Percentiles rank a stretch among this genome's conserved stretches.
These are phyloP conservation scores for Typhlichthys eigenmanni DNA, from an alignment of 2,797 vertebrate species.

Conservation along the genomic window DNA sequence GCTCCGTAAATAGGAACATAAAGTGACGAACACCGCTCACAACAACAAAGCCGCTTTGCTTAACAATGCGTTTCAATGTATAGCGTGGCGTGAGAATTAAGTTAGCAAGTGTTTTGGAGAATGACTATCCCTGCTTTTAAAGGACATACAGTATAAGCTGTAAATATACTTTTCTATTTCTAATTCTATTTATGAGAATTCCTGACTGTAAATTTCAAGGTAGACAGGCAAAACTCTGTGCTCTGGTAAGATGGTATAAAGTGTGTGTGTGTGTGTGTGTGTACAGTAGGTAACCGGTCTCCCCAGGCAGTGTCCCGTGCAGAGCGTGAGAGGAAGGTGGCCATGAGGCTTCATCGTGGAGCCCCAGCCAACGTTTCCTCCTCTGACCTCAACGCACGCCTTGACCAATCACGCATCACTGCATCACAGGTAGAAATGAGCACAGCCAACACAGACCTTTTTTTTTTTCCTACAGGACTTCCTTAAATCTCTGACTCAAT, in stretches of 20 bases:
- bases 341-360: slow-evolving; percentile 94
- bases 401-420: slow-evolving; percentile 93
- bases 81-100: no score
- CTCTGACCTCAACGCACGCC: slow-evolving; percentile 91
- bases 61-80: no score
- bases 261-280: not conserved
- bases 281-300: slow-evolving; percentile 86
- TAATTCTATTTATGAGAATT: not conserved
- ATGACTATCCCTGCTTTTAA: no score
- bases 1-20: no score
- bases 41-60: no score
- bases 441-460: not conserved
- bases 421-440: slow-evolving; percentile 85
- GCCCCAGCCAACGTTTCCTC: slow-evolving; percentile 94
- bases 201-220: not conserved
- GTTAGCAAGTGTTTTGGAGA: no score
- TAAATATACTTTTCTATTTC: not conserved
- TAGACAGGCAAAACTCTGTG: not conserved
- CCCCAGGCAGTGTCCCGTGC: slow-evolving; percentile 92
- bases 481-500: not conserved
- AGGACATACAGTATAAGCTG: not conserved
- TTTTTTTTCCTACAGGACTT: not conserved
- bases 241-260: not conserved
- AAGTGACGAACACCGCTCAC: no score
- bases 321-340: slow-evolving; percentile 95